Base-by-base conservation (phyloP, 2,888 invertebrate species). In the Dryobota labecula region DNA sequence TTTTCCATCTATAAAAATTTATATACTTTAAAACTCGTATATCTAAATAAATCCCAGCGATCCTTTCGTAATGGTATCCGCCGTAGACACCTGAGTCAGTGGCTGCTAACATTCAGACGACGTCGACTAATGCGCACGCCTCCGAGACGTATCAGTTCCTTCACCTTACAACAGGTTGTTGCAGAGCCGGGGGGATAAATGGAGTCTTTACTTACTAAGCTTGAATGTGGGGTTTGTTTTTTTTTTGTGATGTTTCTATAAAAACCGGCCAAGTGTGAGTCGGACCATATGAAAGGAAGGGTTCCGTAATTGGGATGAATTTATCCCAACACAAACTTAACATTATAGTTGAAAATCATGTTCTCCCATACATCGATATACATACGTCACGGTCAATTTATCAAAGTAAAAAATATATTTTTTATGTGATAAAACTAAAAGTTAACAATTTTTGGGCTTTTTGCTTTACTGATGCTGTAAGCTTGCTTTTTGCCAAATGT, bases 41-140 rank as follows among this genome's bases (percentile, higher is more conserved):
- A 60, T n/a, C 20, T 13, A 20, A 41, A 51, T 51, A 70, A 70
- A 79, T 83, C 64, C 24, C 15, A 20, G 54, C 53, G 24, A 65
- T 54, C 69, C 57, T 47, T 43, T 43, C 54, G 36, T 57, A 71
- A 65, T 60, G 54, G 66, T 53, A 47, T 73, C 68, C 70, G 68
- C 63, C 57, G 75, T 60, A 82, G 83, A 81, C 89, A 84, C 88
- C 86, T 86, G 86, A 86, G 79, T 80, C 83, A 81, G 83, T 73
- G 74, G 70, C 49, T 54, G 73, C 20, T 51, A 75, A 70, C 71
- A 36, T 61, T 68, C 80, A 83, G 87, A 77, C 84, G 84, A 80
- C 83, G 68, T 54, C 70, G 74, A 85, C 78, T 85, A 82, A 80
- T 84, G 83, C 66, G 66, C 62, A 18, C 76, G 73, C 58, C 70